phyloP scores from a whole-genome alignment of 2,797 vertebrate genomes.

The Tauraco hartlaubi region DNA sequence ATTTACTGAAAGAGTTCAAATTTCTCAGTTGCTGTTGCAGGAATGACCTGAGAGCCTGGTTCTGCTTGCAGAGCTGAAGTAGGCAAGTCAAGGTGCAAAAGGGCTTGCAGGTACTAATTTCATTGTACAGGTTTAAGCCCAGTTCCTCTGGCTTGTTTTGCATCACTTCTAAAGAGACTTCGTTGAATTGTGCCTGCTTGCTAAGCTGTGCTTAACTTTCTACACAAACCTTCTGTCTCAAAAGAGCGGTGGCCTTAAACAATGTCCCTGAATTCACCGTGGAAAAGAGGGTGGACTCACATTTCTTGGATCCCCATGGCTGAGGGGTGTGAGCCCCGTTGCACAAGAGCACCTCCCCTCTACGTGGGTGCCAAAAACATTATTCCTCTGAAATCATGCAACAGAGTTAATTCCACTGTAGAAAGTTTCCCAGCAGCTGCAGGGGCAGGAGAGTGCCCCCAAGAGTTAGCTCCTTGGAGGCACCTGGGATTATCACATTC shows the following conservation, averaged over 20 bases:
- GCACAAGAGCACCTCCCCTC: background rate
- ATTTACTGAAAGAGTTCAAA: background rate
- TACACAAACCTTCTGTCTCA: background rate
- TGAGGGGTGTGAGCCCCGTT: background rate
- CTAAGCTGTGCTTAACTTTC: background rate
- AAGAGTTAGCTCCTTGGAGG: background rate
- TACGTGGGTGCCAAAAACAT: accelerated
- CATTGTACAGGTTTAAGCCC: background rate
- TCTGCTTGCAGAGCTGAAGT: background rate
- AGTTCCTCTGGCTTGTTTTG: background rate
- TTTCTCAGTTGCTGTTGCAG: background rate
- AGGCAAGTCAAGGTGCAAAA: background rate
- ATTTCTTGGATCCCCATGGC: background rate
- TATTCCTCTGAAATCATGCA: background rate
- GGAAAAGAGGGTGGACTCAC: accelerated
- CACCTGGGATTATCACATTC: accelerated
- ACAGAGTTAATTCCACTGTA: background rate
- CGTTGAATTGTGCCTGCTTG: background rate
- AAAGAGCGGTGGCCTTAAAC: background rate
- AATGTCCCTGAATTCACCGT: background rate
- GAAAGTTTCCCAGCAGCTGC: background rate
- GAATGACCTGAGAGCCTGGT: background rate
- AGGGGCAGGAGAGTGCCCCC: background rate
- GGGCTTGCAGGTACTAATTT: background rate
- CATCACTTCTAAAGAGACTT: background rate